Evolutionary conservation across 2,113 vertebrate genomes (phyloP), one percentile per base, ranked within the genome.

Genomic region (Numida meleagris): DNA sequence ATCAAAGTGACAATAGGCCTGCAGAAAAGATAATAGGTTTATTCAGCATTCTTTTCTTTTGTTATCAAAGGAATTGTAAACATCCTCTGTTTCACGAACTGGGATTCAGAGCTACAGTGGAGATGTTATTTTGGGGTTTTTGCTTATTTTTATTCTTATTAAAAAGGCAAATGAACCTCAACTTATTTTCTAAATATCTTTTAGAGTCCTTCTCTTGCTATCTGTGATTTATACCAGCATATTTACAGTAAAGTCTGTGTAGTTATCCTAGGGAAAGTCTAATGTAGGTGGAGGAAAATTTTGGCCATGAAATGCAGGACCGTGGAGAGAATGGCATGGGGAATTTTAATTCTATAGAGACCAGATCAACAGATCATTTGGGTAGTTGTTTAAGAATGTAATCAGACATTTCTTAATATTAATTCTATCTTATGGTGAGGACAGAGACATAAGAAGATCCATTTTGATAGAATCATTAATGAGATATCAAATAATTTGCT

Each of bases 1-100:
- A 96, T 97, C 95, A 97, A 97, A 97, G 96, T 91, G 84, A 95
- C 95, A 96, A 94, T 81, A 95, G 97, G 87, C 83, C 86, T 83
- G 71, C 10, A 14, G 45, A 50, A 86, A 96, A 81, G 57, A 65
- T 90, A 94, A 95, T 82, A 57, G 67, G 19, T 95, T 96, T 94
- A 58, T 89, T 96, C 71, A 95, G 81, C 75, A 87, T 80, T 86
- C 90, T 86, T 62, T 51, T 87, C 71, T 92, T 95, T 76, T 88
- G 34, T 72, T 92, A 10, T 82, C 67, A 88, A 66, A 93, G 33
- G 20, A 58, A 51, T 5, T 84, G 71, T 91, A 91, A 96, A 62
- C 18, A 10, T 91, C 68, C 68, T 96, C 68, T 76, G 36, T 94
- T 94, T 95, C 48, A 89, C 40, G 63, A 90, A 8, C 58, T 70